phyloP scores from a whole-genome alignment of 2,113 vertebrate species.

The Labrus mixtus region DNA sequence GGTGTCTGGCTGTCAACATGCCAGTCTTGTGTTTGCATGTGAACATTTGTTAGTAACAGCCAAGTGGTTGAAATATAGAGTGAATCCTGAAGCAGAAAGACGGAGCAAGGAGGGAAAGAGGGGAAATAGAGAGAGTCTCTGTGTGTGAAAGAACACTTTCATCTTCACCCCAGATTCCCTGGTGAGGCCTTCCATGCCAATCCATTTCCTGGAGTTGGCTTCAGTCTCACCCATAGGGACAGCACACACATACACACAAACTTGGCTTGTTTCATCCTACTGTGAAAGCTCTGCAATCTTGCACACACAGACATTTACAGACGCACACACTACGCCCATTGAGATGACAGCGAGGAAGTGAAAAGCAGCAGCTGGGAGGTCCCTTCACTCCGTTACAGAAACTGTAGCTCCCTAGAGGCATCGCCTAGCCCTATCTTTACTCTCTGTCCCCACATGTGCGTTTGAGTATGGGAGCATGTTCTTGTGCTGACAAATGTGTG shows the following conservation, averaged over 20 bases:
- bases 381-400: conserved; percentile 64
- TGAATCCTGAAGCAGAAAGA: conserved; percentile 54
- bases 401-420: conserved; percentile 64
- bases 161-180: conserved; percentile 79
- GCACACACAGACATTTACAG: conserved; percentile 56
- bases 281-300: conserved; percentile 71
- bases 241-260: conserved; percentile 28
- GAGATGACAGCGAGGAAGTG: conserved; percentile 71
- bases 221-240: conserved; percentile 71
- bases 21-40: conserved; percentile 38
- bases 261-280: conserved; percentile 63
- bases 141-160: conserved; percentile 77
- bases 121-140: conserved; percentile 31
- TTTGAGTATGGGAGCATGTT: conserved; percentile 45
- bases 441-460: conserved; percentile 32
- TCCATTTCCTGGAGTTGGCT: conserved; percentile 82
- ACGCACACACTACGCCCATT: conserved; percentile 46
- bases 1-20: conserved; percentile 15
- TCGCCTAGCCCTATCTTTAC: conserved; percentile 49
- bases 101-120: background rate
- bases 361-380: conserved; percentile 71
- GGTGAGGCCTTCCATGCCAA: conserved; percentile 78
- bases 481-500: conserved; percentile 20
- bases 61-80: conserved; percentile 49
- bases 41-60: conserved; percentile 34